Evolutionary conservation across 2,113 vertebrate genomes (phyloP).

Genomic region (Rousettus leschenaultii): DNA sequence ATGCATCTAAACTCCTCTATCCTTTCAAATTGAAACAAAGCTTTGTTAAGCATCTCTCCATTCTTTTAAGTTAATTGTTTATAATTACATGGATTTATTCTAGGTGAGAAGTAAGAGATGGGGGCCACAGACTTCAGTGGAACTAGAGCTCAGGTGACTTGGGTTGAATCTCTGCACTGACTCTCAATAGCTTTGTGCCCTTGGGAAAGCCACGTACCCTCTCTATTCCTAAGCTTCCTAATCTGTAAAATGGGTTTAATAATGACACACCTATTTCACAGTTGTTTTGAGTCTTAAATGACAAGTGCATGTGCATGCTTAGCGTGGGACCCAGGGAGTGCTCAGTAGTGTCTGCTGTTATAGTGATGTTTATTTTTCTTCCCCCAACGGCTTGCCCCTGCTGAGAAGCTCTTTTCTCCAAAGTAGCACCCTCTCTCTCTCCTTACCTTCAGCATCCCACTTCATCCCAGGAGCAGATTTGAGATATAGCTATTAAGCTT

Average conservation of each 20-base stretch:
- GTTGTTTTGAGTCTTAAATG: not conserved
- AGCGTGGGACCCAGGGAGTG: not conserved
- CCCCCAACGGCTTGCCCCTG: not conserved
- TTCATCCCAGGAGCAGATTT: not conserved
- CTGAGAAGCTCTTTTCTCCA: not conserved
- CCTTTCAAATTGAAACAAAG: not conserved
- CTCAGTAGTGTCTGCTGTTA: not conserved
- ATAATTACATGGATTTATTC: not conserved
- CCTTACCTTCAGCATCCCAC: not conserved
- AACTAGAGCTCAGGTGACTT: not conserved
- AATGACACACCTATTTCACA: not conserved
- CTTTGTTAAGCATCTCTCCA: not conserved
- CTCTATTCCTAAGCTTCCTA: not conserved
- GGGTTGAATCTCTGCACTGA: not conserved
- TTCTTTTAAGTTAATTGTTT: not conserved
- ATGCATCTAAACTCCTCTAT: not conserved
- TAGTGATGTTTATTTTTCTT: not conserved
- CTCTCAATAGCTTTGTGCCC: not conserved
- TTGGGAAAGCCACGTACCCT: not conserved
- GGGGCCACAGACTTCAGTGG: not conserved
- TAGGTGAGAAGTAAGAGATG: not conserved
- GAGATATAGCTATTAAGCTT: not conserved
- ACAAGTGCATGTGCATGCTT: not conserved
- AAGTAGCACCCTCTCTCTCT: not conserved
- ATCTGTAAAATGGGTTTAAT: constrained; percentile 6